Base-by-base conservation (phyloP, 2,113 vertebrate species). In the Odocoileus hemionus region DNA sequence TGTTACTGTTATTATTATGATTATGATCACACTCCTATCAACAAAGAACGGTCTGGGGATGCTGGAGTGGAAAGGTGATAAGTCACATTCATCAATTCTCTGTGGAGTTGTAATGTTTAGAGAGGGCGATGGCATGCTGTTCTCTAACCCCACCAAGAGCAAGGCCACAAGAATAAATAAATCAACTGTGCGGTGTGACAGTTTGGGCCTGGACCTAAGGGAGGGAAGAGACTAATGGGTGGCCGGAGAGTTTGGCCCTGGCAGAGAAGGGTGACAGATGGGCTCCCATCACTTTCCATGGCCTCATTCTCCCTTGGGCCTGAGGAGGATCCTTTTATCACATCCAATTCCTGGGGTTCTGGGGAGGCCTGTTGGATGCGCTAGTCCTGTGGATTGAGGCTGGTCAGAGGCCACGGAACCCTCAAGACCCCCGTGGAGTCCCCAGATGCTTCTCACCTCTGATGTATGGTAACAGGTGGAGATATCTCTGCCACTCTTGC, bases 401-500 rank as follows among this genome's bases (percentile, higher is more conserved):
- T 70, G 82, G 39, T 80, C 79, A 70, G 50, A 83, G 60, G 80
- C 94, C 91, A 70, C 4, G 43, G 25, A 19, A 28, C 45, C 21
- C 11, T 3, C 14, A 43, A 54, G 14, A n/a, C 9, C 11, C 26
- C 52, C 13, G 0, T 15, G 1, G 14, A 45, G 28, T 15, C 21
- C 70, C 67, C 60, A 86, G 70, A 57, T 45, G 74, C 54, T n/a
- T 50, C n/a, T 92, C 74, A 52, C 1, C 3, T 74, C 52, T 99
- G 99, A 98, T 99, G 99, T 43, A 98, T 99, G 94, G 99, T 99
- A 98, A 99, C 99, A 99, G 99, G 97, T 99, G 98, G 99, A 99
- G 98, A 99, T 99, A 99, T 99, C 99, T 87, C 99, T 99, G 97
- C 99, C 99, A 92, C 99, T 99, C 98, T 99, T 99, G 99, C 99